Conservation (phyloP, 2,888 invertebrate genomes). For the Dicranocentrus wangi region DNA sequence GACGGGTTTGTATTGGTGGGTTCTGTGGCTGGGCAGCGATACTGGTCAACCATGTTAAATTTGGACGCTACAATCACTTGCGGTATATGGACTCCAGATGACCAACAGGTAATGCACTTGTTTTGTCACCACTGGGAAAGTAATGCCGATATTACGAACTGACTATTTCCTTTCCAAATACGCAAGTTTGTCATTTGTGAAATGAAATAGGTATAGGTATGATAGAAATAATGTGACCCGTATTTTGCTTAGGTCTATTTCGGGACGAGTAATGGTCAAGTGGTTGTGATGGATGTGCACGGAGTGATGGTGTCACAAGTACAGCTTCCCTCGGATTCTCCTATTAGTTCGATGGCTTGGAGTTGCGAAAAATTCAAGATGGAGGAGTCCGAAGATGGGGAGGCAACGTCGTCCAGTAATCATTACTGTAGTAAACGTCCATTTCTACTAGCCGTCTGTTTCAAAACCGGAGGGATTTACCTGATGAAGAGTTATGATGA, state of each 20-base stretch:
- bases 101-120: slow-evolving; percentile 63
- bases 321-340: slow-evolving; percentile 85
- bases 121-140: not conserved
- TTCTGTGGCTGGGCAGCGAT: slow-evolving; percentile 96
- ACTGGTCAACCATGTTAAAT: slow-evolving; percentile 98
- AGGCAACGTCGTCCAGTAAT: slow-evolving; percentile 73
- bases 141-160: not conserved
- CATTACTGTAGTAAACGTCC: slow-evolving; percentile 71
- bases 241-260: slow-evolving; percentile 97
- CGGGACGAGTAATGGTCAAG: slow-evolving; percentile 94
- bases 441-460: slow-evolving; percentile 74
- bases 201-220: too few species aligned
- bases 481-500: slow-evolving; percentile 94
- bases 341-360: slow-evolving; percentile 95
- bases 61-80: slow-evolving; percentile 94
- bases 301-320: slow-evolving; percentile 96
- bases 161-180: too few species aligned
- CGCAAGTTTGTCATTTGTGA: too few species aligned
- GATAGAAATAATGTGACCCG: too few species aligned
- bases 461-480: slow-evolving; percentile 92
- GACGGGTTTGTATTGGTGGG: slow-evolving; percentile 99
- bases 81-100: slow-evolving; percentile 93
- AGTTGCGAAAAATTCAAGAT: slow-evolving; percentile 98
- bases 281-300: slow-evolving; percentile 97
- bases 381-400: slow-evolving; percentile 91